Base-by-base conservation (phyloP, 2,888 invertebrate species). In the Heliconius cydno region DNA sequence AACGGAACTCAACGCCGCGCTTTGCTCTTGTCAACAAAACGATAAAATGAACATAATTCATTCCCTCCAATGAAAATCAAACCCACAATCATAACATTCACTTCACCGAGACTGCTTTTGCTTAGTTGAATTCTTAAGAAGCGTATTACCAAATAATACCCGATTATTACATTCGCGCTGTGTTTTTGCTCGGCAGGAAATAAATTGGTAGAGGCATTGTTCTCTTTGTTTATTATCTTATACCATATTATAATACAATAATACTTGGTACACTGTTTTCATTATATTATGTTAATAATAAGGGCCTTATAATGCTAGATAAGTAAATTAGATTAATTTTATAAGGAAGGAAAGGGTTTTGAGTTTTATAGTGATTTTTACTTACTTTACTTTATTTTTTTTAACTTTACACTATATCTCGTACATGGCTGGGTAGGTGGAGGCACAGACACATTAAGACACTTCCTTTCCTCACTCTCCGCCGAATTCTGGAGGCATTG, bases 141-240 rank as follows among this genome's bases (percentile, higher is more conserved):
- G 46, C 46, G 46, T 34, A 67, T 67, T 67, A 67, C 67, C 9
- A 22, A 38, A 67, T 67, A 67, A 67, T 34, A 67, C 67, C 34
- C 67, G 67, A 67, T 67, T 67, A 67, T n/a, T 34, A 67, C 67
- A 34, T 34, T 38, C 38, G 67, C 67, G 34, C 10, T 67, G 19
- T 2, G 46, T 15, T 46, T 67, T 67, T 67, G 22, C 67, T 67
- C 34, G 34, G 9, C 10, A 67, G 22, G n/a, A 38, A 67, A n/a
- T 38, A 67, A 67, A 38, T 67, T 67, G 67, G n/a, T n/a, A 67
- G 34, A 46, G 46, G 38, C 67, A 22, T 38, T 67, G 34, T n/a
- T 34, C 22, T 12, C 34, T 22, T 34, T 34, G 12, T 67, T 67
- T 67, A 67, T 67, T 67, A 67, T 67, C 9, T 67, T 67, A 46